Evolutionary conservation across 2,888 invertebrate species (phyloP).

Genomic region (Campopleginae sp.): DNA sequence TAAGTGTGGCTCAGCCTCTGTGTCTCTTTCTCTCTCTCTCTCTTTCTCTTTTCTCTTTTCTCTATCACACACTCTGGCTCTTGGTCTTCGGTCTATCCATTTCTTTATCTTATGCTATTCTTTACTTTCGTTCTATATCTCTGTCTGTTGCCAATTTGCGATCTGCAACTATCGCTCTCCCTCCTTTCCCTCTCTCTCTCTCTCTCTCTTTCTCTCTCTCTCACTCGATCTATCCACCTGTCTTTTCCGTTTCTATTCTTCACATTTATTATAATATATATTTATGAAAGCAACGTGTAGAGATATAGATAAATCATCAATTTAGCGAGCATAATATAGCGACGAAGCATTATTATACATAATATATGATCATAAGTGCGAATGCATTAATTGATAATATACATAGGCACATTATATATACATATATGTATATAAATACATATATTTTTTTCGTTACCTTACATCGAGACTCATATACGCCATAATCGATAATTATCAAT

Average conservation of each 20-base stretch:
- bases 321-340: constrained; percentile 66
- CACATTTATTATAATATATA: constrained; percentile 68
- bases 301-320: constrained; percentile 63
- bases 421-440: constrained; percentile 22
- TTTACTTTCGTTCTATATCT: constrained; percentile 48
- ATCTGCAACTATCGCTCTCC: constrained; percentile 63
- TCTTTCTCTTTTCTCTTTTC: constrained; percentile 70
- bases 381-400: constrained; percentile 60
- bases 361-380: constrained; percentile 60
- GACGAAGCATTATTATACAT: constrained; percentile 61
- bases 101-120: constrained; percentile 61
- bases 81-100: constrained; percentile 73
- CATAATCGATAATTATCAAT: constrained; percentile 56
- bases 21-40: constrained; percentile 68
- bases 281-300: constrained; percentile 69
- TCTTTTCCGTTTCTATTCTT: constrained; percentile 66
- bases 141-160: constrained; percentile 61
- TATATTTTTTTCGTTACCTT: constrained; percentile 23
- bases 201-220: constrained; percentile 67
- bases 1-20: constrained; percentile 81
- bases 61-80: constrained; percentile 66
- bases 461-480: constrained; percentile 26
- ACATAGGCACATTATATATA: constrained; percentile 54
- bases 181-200: constrained; percentile 62
- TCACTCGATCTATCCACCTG: constrained; percentile 61